Conservation (phyloP, 2,888 invertebrate genomes). For the Euplagia quadripunctaria region DNA sequence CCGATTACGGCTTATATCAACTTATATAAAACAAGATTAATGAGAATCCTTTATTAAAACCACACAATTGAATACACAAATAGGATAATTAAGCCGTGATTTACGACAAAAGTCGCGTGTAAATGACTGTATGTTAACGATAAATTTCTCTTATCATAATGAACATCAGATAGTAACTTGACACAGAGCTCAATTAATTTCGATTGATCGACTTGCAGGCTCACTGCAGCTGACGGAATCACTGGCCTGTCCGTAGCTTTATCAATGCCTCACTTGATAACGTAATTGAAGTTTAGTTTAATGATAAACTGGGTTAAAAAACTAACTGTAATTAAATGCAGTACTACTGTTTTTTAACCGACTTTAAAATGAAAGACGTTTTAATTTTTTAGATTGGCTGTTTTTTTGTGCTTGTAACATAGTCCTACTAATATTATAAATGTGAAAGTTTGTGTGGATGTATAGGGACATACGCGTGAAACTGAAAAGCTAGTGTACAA, state of each 20-base stretch:
- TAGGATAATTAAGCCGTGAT: background rate
- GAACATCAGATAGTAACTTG: conserved; percentile 1
- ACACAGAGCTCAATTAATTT: conserved; percentile 7
- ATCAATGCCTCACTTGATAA: background rate
- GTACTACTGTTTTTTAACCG: background rate
- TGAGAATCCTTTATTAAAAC: background rate
- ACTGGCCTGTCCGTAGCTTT: background rate
- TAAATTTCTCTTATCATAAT: conserved; percentile 9
- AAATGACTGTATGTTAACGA: conserved; percentile 1
- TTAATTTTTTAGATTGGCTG: background rate
- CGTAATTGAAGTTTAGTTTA: background rate
- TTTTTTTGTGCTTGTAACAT: background rate
- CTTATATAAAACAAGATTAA: background rate
- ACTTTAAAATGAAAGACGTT: background rate
- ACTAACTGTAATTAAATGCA: background rate
- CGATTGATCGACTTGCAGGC: conserved; percentile 9
- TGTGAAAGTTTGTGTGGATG: too few relatives aligned
- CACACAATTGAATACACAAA: conserved; percentile 2
- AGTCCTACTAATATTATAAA: too few relatives aligned
- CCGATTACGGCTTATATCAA: background rate
- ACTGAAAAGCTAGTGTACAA: too few relatives aligned
- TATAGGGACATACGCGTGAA: too few relatives aligned
- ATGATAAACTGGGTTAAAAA: background rate
- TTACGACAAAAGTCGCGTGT: background rate
- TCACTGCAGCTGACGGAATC: background rate